Base-by-base conservation (phyloP, 2,797 vertebrate genomes). In the Cuniculus paca region DNA sequence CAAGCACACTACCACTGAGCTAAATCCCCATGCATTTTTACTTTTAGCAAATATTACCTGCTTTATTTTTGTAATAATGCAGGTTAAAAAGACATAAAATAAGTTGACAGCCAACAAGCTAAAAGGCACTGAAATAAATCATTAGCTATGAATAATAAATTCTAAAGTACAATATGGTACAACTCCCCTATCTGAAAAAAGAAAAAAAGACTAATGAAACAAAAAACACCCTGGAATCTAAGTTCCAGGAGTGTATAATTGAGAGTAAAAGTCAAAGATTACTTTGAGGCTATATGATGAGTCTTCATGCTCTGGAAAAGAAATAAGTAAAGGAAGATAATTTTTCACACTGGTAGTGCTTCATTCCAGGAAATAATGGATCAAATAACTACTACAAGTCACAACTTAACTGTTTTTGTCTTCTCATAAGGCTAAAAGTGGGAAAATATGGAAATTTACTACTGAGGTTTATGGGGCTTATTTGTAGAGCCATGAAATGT, bases 241-340 rank as follows among this genome's bases (percentile, higher is more conserved):
- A 81, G 26, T 56, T 81, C 65, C 85, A 94, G 54, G 17, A 92
- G 78, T 65, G 11, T 88, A 79, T 45, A 36, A 89, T 75, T 61
- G 92, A 79, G 11, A 91, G 28, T 91, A 45, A 97, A 86, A 88
- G 31, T 92, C 50, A 94, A 85, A 97, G 28, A 77, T 61, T 93
- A 61, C 63, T 70, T 26, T 91, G 17, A 80, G 36, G 22, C 74
- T 88, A 26, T 70, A 13, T 83, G 36, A 54, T 95, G 34, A 31
- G 9, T 60, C 17, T 91, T 74, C 17, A 11, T 88, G 24, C 83
- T 95, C 94, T 54, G 17, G 72, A 42, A 93, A 91, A 84, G 42
- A 90, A 88, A 83, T 6, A 50, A 82, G 14, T 79, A 95, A 95
- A 93, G 14, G 39, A 28, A 19, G 28, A 84, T 26, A 17, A 91